A percentile compares a stretch with the other conserved stretches of the same genome.
These are phyloP conservation scores for Platyrinchus mystaceus DNA, from an alignment of 2,797 vertebrate species.

Conservation along the genomic window DNA sequence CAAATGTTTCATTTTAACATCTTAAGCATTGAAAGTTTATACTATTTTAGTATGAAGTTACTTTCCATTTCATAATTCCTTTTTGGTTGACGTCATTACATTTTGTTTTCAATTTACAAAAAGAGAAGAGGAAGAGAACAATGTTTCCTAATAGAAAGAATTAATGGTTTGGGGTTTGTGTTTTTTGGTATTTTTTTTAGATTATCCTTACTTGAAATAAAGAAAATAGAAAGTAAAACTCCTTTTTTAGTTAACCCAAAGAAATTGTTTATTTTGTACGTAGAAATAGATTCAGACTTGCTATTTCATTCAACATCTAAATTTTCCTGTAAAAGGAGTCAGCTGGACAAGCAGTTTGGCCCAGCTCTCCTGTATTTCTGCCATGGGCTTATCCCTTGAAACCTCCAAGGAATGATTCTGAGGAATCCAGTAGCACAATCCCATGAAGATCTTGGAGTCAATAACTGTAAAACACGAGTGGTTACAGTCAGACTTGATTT, in stretches of 20 bases:
- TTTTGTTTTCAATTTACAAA: neutral
- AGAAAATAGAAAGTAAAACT: neutral
- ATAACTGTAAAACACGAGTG: neutral
- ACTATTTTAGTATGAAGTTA: neutral
- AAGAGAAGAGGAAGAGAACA: neutral
- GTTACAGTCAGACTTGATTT: neutral
- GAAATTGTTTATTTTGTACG: neutral
- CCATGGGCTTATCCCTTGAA: neutral
- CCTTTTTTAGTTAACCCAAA: neutral
- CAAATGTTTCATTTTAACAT: conserved; percentile 3
- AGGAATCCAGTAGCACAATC: neutral
- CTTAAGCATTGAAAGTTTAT: neutral
- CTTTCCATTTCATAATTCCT: neutral
- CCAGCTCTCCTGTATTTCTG: neutral
- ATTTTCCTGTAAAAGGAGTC: neutral
- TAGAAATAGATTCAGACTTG: neutral
- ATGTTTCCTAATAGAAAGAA: neutral
- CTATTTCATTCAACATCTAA: neutral
- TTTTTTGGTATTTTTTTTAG: neutral
- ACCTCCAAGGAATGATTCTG: neutral
- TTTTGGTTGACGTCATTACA: neutral
- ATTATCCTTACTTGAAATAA: neutral
- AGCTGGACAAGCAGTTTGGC: neutral
- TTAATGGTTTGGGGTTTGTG: neutral
- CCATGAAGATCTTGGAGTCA: neutral